Evolutionary conservation across 2,113 vertebrate species (phyloP), one percentile per base, ranked within the genome.

Genomic region (Gymnobelideus leadbeateri): DNA sequence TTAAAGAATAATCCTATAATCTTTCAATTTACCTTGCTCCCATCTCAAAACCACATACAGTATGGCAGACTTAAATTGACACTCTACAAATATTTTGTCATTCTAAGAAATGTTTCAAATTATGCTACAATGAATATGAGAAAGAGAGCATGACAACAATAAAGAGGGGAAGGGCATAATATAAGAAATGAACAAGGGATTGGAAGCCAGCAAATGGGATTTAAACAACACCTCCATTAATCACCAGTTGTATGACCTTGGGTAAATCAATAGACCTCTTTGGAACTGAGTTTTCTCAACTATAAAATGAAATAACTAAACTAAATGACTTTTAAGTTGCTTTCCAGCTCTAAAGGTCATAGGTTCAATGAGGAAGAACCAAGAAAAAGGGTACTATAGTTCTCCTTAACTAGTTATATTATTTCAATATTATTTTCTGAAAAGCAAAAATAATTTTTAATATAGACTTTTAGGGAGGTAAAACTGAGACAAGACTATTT

Each of bases 401-500:
- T 5, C 93, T 94, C 37, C 91, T 84, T 95, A 95, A 93, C 19
- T 95, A 95, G 90, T 43, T 61, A 89, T 0, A 93, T 90, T 95
- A 50, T 90, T 95, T 92, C 90, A 97, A 94, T 11, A 47, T 43
- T 91, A 51, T 95, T 91, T 61, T 50, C 94, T 91, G 9, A 90
- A 95, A 96, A 97, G 52, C 11, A 96, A 97, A 97, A 90, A 55
- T 95, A 37, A 94, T 84, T 90, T 95, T 95, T 92, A 90, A 77
- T 47, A 84, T 54, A 95, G 31, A 91, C 93, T 50, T 89, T 25
- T 84, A 53, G 43, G 93, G 49, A 92, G 50, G 25, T 46, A 96
- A 93, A 95, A 97, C 49, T 96, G 55, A 95, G 25, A 53, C 55
- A 46, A 68, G 55, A 92, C 51, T 61, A 92, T 94, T 94, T 95